phyloP scores from a whole-genome alignment of 2,888 invertebrate species.

The Galerucella nymphaeae region DNA sequence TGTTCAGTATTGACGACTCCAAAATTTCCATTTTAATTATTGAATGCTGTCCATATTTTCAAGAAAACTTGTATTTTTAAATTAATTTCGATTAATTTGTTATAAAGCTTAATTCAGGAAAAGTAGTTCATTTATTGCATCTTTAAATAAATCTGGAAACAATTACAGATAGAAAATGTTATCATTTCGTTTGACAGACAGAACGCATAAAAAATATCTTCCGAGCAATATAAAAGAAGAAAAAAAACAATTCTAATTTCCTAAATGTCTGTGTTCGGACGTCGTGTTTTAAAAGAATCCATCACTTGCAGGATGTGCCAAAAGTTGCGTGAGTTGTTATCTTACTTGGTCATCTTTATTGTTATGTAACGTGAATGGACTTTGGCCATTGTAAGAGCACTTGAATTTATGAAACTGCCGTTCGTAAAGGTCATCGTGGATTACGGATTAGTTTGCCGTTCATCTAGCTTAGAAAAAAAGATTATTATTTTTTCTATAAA shows the following conservation, averaged over 20 bases:
- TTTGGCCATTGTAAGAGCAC: slow-evolving; percentile 39
- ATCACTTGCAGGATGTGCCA: slow-evolving; percentile 28
- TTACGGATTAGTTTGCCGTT: background rate
- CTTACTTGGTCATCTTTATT: slow-evolving; percentile 40
- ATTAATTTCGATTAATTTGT: no score
- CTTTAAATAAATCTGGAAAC: background rate
- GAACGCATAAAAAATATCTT: slow-evolving; percentile 1
- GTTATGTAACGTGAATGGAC: slow-evolving; percentile 36
- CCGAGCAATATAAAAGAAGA: slow-evolving; percentile 4
- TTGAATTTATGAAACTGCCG: slow-evolving; percentile 42
- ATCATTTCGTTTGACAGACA: background rate
- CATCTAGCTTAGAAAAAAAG: background rate
- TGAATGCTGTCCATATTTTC: no score
- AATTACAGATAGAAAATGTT: background rate
- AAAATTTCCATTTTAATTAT: no score
- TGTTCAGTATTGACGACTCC: no score
- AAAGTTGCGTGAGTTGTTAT: slow-evolving; percentile 36
- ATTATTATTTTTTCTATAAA: no score
- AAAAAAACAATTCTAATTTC: slow-evolving; percentile 25
- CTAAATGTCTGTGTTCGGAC: slow-evolving; percentile 23
- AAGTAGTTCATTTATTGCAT: no score
- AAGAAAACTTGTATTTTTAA: no score
- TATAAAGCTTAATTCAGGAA: no score
- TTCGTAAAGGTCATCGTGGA: slow-evolving; percentile 22
- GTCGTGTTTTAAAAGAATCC: slow-evolving; percentile 29